Evolutionary conservation across 1,140 invertebrate genomes (phyloP).

Genomic region (Melanaphis sacchari): DNA sequence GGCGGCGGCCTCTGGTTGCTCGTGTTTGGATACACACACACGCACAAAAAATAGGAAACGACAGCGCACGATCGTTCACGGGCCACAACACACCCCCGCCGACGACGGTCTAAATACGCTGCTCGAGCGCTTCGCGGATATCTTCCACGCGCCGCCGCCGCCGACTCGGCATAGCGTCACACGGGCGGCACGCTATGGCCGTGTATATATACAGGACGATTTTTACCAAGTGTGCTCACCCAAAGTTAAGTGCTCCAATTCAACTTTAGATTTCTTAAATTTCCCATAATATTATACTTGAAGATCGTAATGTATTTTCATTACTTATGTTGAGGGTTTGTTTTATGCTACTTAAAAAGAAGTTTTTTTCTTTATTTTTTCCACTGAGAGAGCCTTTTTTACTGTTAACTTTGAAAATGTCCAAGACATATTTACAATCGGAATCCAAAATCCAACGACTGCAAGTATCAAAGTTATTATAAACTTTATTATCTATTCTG

Average conservation of each 20-base stretch:
- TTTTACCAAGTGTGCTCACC: background rate
- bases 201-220: background rate
- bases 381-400: background rate
- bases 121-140: background rate
- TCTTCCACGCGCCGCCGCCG: background rate
- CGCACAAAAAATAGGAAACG: background rate
- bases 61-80: conserved; percentile 49
- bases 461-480: too few relatives aligned
- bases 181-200: background rate
- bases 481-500: too few relatives aligned
- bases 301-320: background rate
- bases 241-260: background rate
- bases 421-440: background rate
- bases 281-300: background rate
- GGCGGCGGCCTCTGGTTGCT: conserved; percentile 7
- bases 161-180: background rate
- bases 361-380: background rate
- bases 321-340: background rate
- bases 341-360: background rate
- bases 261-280: background rate
- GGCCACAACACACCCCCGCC: conserved; percentile 49
- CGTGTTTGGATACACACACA: background rate
- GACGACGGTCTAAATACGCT: background rate
- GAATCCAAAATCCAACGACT: background rate
- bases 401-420: background rate